Evolutionary conservation across 2,797 vertebrate species (phyloP).

Genomic region (Coregonus sp.): DNA sequence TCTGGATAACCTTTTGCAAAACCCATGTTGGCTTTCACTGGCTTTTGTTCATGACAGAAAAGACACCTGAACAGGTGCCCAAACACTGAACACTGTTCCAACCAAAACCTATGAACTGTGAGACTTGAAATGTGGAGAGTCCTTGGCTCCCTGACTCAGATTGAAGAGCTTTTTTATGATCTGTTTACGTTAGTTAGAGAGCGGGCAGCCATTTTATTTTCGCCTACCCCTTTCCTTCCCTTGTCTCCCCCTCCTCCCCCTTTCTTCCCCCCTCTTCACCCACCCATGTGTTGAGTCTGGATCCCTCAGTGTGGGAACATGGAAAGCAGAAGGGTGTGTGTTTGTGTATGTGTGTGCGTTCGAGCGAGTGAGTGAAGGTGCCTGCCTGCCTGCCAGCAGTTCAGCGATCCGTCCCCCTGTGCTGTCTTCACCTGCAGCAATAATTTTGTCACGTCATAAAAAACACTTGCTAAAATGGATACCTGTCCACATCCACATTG

Average conservation of each 20-base stretch:
- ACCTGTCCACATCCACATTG: slow-evolving; percentile 44
- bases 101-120: slow-evolving; percentile 45
- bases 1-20: not conserved
- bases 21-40: slow-evolving; percentile 3
- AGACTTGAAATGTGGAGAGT: slow-evolving; percentile 25
- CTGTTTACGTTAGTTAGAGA: slow-evolving; percentile 60
- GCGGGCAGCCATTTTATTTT: slow-evolving; percentile 46
- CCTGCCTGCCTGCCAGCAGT: not conserved
- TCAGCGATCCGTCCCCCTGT: not conserved
- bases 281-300: slow-evolving; percentile 32
- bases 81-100: slow-evolving; percentile 6
- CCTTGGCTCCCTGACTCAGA: slow-evolving; percentile 50
- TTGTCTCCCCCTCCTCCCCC: slow-evolving; percentile 11
- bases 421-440: slow-evolving; percentile 68
- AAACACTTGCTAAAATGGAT: slow-evolving; percentile 49
- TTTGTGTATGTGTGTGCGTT: no score
- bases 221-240: slow-evolving; percentile 22
- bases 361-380: not conserved
- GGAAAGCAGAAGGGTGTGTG: no score
- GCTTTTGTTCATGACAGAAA: slow-evolving; percentile 28
- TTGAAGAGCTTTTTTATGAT: slow-evolving; percentile 67
- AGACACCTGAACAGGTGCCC: slow-evolving; percentile 30
- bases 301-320: slow-evolving; percentile 54
- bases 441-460: slow-evolving; percentile 71
- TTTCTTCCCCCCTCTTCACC: slow-evolving; percentile 19